Percentiles rank a stretch among this genome's conserved stretches.
Conservation (phyloP, 2,113 vertebrate genomes). For the Prionailurus viverrinus region DNA sequence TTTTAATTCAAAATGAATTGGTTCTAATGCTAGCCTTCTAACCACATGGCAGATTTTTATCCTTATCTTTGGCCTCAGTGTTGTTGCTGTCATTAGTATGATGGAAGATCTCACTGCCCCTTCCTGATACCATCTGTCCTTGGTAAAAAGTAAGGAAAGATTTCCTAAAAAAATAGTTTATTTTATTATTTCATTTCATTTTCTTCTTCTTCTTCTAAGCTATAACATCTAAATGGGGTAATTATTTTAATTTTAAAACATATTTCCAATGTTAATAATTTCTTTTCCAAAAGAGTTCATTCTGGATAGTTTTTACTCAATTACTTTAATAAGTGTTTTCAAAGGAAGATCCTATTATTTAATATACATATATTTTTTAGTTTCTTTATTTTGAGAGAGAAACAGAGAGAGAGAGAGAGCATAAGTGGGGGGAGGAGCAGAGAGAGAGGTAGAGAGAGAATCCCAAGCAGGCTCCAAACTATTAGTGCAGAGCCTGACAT, state of each 20-base stretch:
- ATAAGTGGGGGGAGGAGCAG: too few relatives aligned
- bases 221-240: neutral
- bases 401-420: too few relatives aligned
- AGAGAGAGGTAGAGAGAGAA: too few relatives aligned
- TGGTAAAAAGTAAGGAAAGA: neutral
- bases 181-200: neutral
- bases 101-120: neutral
- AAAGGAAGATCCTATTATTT: neutral
- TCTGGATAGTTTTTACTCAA: neutral
- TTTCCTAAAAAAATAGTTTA: neutral
- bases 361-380: neutral
- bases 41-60: neutral
- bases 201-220: neutral
- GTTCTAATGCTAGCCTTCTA: neutral
- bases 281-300: neutral
- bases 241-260: conserved; percentile 35
- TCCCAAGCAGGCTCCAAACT: too few relatives aligned
- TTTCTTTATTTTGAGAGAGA: too few relatives aligned
- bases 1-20: conserved; percentile 27
- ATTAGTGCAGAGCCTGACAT: too few relatives aligned
- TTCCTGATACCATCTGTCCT: neutral
- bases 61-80: neutral
- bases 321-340: conserved; percentile 23
- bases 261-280: neutral
- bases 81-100: neutral